phyloP scores from a whole-genome alignment of 2,888 invertebrate genomes.

The Lasioglossum leucozonium region DNA sequence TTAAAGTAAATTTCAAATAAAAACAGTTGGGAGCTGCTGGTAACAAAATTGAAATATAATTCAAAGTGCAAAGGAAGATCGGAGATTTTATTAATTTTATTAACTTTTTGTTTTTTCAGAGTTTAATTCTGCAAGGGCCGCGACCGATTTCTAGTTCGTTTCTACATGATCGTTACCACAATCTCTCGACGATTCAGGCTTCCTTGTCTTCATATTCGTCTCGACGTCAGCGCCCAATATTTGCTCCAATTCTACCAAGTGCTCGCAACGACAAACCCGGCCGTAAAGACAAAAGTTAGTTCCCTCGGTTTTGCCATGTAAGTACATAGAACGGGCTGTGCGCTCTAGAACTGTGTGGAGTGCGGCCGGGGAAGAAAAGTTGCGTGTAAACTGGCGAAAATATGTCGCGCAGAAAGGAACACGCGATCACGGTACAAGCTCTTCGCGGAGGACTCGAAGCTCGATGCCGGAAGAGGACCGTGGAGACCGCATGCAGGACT shows the following conservation, averaged over 20 bases:
- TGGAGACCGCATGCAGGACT: constrained; percentile 13
- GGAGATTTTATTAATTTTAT: no score
- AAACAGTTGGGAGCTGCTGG: no score
- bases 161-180: no score
- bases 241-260: neutral
- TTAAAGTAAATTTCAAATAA: no score
- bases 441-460: constrained; percentile 15
- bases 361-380: constrained; percentile 22
- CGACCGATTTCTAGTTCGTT: no score
- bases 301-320: neutral
- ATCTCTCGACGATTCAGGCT: no score
- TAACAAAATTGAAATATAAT: no score
- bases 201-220: no score
- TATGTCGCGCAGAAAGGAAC: constrained; percentile 59
- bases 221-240: no score
- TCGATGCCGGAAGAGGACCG: constrained; percentile 33
- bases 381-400: constrained; percentile 61
- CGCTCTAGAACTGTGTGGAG: neutral
- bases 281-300: neutral
- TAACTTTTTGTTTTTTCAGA: no score
- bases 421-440: constrained; percentile 1
- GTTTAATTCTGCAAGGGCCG: no score
- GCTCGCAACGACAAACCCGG: neutral
- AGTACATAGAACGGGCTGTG: neutral
- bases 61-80: no score